Percentiles rank a stretch among this genome's conserved stretches.
Evolutionary conservation across 2,797 vertebrate species (phyloP).

Genomic region (Gallinago stenura): DNA sequence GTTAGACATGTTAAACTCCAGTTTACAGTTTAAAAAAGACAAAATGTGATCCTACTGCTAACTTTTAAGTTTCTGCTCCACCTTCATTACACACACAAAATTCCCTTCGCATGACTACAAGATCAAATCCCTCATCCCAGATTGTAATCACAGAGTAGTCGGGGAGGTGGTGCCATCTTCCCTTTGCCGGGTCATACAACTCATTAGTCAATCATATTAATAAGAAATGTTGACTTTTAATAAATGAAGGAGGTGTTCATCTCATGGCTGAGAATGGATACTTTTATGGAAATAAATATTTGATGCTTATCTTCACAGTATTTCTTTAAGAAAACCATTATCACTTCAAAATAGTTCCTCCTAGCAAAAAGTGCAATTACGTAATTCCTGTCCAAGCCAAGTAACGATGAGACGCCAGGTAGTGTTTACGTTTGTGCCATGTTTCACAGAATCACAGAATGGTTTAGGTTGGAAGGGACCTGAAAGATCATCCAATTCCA

Average conservation of each 20-base stretch:
- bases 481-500: not conserved
- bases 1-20: not conserved
- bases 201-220: slow-evolving; percentile 15
- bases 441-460: not conserved
- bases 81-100: not conserved
- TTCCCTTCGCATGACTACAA: not conserved
- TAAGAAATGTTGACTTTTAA: slow-evolving; percentile 52
- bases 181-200: slow-evolving; percentile 36
- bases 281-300: slow-evolving; percentile 55
- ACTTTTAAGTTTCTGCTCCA: not conserved
- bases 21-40: not conserved
- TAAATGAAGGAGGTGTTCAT: slow-evolving; percentile 27
- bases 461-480: not conserved
- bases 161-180: slow-evolving; percentile 9
- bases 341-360: slow-evolving; percentile 59
- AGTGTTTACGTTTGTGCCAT: not conserved
- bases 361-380: slow-evolving; percentile 29
- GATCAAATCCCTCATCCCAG: slow-evolving; percentile 15
- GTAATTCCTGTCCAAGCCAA: slow-evolving; percentile 18
- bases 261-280: slow-evolving; percentile 28
- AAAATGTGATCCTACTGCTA: not conserved
- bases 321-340: slow-evolving; percentile 58
- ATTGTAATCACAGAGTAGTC: slow-evolving; percentile 15
- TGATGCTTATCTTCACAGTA: slow-evolving; percentile 65
- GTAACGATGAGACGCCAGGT: not conserved